A percentile compares a stretch with the other conserved stretches of the same genome.
Conservation (phyloP, 2,888 invertebrate genomes). For the Carpatolechia fugitivella region DNA sequence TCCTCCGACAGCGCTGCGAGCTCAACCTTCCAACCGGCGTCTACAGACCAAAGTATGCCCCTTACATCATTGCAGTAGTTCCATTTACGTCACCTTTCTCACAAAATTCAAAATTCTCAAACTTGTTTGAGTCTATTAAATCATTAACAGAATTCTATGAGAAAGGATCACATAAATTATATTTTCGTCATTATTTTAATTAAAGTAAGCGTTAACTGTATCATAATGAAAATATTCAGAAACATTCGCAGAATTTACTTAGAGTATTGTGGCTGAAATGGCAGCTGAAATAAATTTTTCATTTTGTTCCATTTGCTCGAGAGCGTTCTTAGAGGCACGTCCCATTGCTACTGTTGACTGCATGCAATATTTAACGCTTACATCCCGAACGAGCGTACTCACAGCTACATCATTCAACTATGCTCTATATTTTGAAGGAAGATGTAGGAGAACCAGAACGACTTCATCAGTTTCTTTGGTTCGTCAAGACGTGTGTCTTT, state of each 20-base stretch:
- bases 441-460: no score
- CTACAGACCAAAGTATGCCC: constrained; percentile 87
- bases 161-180: not conserved
- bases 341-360: constrained; percentile 75
- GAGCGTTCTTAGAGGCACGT: constrained; percentile 70
- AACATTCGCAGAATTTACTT: constrained; percentile 10
- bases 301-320: constrained; percentile 63
- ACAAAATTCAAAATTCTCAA: constrained; percentile 14
- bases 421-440: constrained; percentile 26
- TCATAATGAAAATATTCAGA: constrained; percentile 30
- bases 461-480: no score
- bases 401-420: constrained; percentile 57
- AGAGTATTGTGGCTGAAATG: constrained; percentile 45
- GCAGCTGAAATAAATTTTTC: constrained; percentile 52
- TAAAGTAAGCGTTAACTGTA: constrained; percentile 32
- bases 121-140: not conserved
- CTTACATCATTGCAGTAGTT: not conserved
- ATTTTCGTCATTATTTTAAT: constrained; percentile 12
- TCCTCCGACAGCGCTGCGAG: constrained; percentile 95
- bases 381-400: constrained; percentile 55
- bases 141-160: not conserved
- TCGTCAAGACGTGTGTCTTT: no score
- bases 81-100: constrained; percentile 5
- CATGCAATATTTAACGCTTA: constrained; percentile 79
- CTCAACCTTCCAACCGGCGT: constrained; percentile 85